Evolutionary conservation across 2,797 vertebrate species (phyloP).

Genomic region (Nyctibius grandis): DNA sequence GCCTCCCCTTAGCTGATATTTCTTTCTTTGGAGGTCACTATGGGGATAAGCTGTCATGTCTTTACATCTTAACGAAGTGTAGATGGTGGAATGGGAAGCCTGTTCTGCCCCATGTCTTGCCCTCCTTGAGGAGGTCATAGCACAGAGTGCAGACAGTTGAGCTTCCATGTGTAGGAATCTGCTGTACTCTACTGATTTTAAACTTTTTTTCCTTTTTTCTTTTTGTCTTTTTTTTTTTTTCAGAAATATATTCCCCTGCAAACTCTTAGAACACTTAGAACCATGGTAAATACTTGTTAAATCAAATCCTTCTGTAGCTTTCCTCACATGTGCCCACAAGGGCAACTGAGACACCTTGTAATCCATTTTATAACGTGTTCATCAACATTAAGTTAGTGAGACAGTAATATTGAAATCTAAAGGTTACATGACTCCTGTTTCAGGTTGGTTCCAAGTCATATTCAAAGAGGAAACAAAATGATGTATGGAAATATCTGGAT

Average conservation of each 20-base stretch:
- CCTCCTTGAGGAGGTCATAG: background rate
- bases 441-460: background rate
- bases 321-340: background rate
- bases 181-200: background rate
- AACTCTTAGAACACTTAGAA: background rate
- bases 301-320: background rate
- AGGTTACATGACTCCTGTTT: background rate
- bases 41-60: background rate
- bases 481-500: background rate
- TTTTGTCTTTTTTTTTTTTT: background rate
- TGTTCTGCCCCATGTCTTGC: background rate
- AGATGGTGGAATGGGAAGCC: background rate
- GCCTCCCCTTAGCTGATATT: background rate
- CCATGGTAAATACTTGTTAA: background rate
- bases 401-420: background rate
- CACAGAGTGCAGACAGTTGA: background rate
- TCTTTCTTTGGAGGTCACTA: background rate
- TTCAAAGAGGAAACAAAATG: background rate
- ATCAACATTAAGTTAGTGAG: background rate
- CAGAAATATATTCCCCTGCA: background rate
- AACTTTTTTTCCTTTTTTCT: background rate
- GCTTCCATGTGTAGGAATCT: background rate
- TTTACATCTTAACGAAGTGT: background rate
- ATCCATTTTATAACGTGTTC: background rate
- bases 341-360: background rate